Conservation (phyloP, 1,140 invertebrate species). For the Conopomorpha cramerella region DNA sequence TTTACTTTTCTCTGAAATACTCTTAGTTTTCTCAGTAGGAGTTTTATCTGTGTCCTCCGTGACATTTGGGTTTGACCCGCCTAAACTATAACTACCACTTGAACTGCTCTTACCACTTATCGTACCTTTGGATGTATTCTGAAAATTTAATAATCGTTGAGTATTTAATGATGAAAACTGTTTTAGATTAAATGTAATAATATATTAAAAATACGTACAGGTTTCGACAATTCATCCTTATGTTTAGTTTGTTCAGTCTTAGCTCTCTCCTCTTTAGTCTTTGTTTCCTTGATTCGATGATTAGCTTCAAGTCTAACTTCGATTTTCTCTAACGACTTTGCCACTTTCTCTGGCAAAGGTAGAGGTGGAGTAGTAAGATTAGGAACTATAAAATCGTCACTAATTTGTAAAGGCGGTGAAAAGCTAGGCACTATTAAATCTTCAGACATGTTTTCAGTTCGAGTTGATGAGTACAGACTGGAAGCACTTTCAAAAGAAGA, state of each 20-base stretch:
- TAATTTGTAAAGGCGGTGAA: constrained; percentile 52
- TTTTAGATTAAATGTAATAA: too few relatives aligned
- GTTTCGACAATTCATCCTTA: constrained; percentile 23
- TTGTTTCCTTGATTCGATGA: constrained; percentile 24
- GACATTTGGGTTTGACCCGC: constrained; percentile 61
- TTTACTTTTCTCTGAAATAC: constrained; percentile 28
- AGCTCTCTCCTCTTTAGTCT: constrained; percentile 19
- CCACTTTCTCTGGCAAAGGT: constrained; percentile 44
- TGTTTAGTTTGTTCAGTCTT: constrained; percentile 46
- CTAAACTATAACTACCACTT: constrained; percentile 68
- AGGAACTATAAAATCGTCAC: constrained; percentile 56
- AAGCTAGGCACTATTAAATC: constrained; percentile 62
- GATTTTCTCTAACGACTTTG: constrained; percentile 35
- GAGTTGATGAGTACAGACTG: constrained; percentile 74
- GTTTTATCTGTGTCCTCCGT: constrained; percentile 39
- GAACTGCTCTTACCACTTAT: constrained; percentile 66
- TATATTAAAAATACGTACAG: constrained; percentile 26
- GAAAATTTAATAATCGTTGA: constrained; percentile 4
- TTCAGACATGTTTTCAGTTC: constrained; percentile 67
- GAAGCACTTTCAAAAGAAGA: constrained; percentile 83
- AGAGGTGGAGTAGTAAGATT: constrained; percentile 45
- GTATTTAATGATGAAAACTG: too few relatives aligned
- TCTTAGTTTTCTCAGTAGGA: constrained; percentile 23
- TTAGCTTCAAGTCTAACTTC: constrained; percentile 47
- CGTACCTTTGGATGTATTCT: constrained; percentile 21